phyloP scores from a whole-genome alignment of 2,113 vertebrate species.

The Helogale parvula region DNA sequence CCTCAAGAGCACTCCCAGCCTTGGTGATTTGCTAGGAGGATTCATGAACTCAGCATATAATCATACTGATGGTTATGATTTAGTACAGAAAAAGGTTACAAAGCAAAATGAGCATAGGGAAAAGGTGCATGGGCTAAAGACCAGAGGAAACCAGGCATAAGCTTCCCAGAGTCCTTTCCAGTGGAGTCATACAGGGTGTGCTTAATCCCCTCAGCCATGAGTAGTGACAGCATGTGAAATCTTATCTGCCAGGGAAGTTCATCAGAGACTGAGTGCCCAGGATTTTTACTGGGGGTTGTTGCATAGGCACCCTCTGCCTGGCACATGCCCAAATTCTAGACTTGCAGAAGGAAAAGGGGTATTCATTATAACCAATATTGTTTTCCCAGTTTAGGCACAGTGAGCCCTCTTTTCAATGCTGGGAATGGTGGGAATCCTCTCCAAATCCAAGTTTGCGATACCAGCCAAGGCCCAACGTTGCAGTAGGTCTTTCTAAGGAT shows the following conservation, averaged over 20 bases:
- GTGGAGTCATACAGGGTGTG: neutral
- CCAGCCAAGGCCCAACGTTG: neutral
- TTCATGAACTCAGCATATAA: neutral
- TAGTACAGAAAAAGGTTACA: neutral
- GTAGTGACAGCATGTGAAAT: neutral
- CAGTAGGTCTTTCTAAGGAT: neutral
- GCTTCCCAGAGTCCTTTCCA: neutral
- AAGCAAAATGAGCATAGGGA: neutral
- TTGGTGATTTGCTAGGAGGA: neutral
- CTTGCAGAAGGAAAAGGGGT: neutral
- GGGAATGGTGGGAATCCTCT: neutral
- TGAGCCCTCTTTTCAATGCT: neutral
- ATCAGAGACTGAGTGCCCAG: neutral
- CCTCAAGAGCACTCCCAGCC: neutral
- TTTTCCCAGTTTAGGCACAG: neutral
- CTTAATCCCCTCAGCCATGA: neutral
- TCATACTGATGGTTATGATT: neutral
- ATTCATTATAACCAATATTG: neutral
- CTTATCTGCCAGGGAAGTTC: neutral
- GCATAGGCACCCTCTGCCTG: neutral
- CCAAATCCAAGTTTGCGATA: neutral
- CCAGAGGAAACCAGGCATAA: neutral
- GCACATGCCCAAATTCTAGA: neutral
- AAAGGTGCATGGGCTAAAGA: neutral
- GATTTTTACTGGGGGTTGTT: neutral